These are phyloP conservation scores for Sympetrum striolatum DNA, from an alignment of 2,888 invertebrate genomes.

Conservation along the genomic window DNA sequence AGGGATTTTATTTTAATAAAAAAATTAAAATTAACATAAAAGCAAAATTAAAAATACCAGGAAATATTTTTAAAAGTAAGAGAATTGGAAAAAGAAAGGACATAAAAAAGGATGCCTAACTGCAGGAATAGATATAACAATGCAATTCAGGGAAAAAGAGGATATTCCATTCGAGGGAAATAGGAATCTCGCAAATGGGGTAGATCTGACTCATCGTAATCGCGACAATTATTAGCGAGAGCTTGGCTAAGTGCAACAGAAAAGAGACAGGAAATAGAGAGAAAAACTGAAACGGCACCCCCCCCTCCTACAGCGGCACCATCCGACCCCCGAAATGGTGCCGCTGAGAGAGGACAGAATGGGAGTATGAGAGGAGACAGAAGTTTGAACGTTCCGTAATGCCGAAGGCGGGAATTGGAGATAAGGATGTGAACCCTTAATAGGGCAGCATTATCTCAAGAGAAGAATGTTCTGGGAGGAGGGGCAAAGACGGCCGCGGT, in stretches of 20 bases:
- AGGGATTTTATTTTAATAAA: too few species aligned
- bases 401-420: background rate
- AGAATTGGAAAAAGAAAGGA: too few species aligned
- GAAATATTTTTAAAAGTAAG: too few species aligned
- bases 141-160: too few species aligned
- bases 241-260: too few species aligned
- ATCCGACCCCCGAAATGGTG: background rate
- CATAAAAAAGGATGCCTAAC: too few species aligned
- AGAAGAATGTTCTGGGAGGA: background rate
- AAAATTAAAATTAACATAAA: too few species aligned
- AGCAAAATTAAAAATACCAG: too few species aligned
- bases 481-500: background rate
- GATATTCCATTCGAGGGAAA: too few species aligned
- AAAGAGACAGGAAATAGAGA: background rate
- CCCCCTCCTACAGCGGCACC: background rate
- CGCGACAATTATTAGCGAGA: background rate
- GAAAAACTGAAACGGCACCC: background rate
- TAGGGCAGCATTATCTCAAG: conserved; percentile 18
- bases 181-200: too few species aligned
- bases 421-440: background rate
- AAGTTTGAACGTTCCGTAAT: conserved; percentile 6
- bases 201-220: background rate
- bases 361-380: background rate
- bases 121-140: too few species aligned
- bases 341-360: background rate